Evolutionary conservation across 1,140 invertebrate genomes (phyloP), one percentile per base, ranked within the genome.

Genomic region (Pseudomyrmex flavicornis): DNA sequence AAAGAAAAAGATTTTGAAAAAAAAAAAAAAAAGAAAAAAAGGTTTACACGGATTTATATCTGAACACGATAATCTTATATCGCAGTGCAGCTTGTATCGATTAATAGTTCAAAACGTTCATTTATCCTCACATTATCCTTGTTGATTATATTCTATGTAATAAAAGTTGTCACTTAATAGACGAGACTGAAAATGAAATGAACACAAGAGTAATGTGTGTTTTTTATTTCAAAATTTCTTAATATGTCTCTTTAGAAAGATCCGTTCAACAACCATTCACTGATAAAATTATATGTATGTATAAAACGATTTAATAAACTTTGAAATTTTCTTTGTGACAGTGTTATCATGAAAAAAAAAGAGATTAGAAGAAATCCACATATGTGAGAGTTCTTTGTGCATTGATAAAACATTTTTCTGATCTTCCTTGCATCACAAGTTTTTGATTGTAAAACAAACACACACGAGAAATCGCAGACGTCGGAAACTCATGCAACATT

Each of bases 101-200:
- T 77, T 58, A 69, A 72, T 13, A 35, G 46, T 77, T 68, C 46
- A 54, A 2, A 54, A 50, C 17, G 72, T 72, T 70, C 17, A 2
- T 44, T 80, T 72, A 80, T 70, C 10, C 15, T 56, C 15, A 79
- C 35, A 68, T 35, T 35, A 35, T 35, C 35, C 10, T 70, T 70
- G 52, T 15, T 46, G 17, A 79, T 58, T 58, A 70, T 12, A 12
- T 15, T 44, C 15, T 44, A 63, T 46, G 7, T 56, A 72, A 72
- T 15, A 59, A 46, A 58, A 61, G 59, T 17, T 15, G 15, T 80
- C 54, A 70, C 52, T 77, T 46, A 46, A 48, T 10, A 44, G 17
- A 77, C 8, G 50, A 77, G 50, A 75, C 59, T 75, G 46, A 77
- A 56, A 77, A 10, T 20, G 50, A 68, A 56, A 54, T 44, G n/a